Conservation (phyloP, 2,888 invertebrate genomes). For the Venusia cambrica region DNA sequence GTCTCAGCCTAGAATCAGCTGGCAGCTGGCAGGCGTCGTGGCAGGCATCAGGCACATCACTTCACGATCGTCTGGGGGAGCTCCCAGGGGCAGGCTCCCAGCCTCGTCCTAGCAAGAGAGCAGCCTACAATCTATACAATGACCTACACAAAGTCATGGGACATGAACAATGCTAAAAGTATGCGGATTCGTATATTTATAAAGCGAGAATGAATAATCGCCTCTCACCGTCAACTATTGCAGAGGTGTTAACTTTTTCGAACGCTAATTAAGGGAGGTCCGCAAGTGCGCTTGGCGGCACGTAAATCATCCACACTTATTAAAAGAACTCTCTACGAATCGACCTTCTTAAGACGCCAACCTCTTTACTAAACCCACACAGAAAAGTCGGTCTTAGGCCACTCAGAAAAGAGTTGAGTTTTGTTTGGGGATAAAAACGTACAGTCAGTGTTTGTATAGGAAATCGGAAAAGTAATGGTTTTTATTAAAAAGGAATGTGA, state of each 20-base stretch:
- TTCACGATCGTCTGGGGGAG: too few species aligned
- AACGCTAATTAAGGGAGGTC: constrained; percentile 60
- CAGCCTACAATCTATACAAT: too few species aligned
- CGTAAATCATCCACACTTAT: constrained; percentile 77
- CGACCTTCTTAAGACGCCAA: constrained; percentile 65
- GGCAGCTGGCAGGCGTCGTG: too few species aligned
- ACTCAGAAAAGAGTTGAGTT: constrained; percentile 20
- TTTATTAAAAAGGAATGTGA: constrained; percentile 45
- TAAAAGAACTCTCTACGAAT: constrained; percentile 73
- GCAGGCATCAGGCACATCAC: too few species aligned
- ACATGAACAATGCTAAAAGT: too few species aligned
- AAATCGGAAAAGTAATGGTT: constrained; percentile 48
- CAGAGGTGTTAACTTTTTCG: constrained; percentile 56
- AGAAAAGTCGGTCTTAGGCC: constrained; percentile 21
- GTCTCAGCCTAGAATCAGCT: too few species aligned
- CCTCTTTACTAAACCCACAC: constrained; percentile 36
- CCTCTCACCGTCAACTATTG: constrained; percentile 38
- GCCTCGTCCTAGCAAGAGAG: too few species aligned
- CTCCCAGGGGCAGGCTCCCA: too few species aligned
- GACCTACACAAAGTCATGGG: too few species aligned
- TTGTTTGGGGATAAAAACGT: constrained; percentile 1
- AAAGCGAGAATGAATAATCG: constrained; percentile 30
- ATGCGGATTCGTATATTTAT: too few species aligned
- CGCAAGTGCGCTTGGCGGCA: constrained; percentile 66
- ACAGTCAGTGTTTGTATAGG: constrained; percentile 30